Conservation (phyloP, 2,797 vertebrate genomes). For the Molossus alvarezi region DNA sequence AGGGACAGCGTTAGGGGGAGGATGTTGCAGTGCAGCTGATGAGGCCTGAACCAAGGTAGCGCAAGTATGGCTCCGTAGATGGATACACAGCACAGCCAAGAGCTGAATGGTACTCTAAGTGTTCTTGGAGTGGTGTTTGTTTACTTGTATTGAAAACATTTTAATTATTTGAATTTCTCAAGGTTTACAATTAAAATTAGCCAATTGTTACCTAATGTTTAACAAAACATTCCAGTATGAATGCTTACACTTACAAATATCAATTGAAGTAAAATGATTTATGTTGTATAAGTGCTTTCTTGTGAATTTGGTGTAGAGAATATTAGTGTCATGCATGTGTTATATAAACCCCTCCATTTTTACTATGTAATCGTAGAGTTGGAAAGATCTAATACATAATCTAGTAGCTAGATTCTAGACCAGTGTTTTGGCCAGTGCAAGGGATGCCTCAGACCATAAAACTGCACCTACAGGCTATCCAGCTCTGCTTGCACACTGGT, state of each 20-base stretch:
- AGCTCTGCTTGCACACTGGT: background rate
- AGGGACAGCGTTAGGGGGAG: background rate
- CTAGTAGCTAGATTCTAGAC: background rate
- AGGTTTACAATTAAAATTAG: background rate
- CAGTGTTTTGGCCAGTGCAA: background rate
- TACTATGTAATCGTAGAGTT: background rate
- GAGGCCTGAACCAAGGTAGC: background rate
- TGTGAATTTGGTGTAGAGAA: background rate
- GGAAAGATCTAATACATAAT: background rate
- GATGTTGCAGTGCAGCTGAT: background rate
- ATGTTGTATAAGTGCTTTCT: background rate
- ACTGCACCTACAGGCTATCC: background rate
- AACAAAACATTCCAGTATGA: background rate
- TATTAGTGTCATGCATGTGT: background rate
- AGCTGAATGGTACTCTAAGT: background rate
- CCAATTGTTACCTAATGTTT: slow-evolving; percentile 20
- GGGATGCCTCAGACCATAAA: background rate
- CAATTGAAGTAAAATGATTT: background rate
- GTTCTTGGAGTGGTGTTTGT: background rate
- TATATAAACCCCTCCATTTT: background rate
- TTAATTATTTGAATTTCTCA: slow-evolving; percentile 23
- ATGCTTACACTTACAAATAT: background rate
- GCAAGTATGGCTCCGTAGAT: background rate
- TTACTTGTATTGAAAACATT: background rate
- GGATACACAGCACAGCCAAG: no score